Conservation (phyloP, 2,113 vertebrate species). For the Crotalus tigris region DNA sequence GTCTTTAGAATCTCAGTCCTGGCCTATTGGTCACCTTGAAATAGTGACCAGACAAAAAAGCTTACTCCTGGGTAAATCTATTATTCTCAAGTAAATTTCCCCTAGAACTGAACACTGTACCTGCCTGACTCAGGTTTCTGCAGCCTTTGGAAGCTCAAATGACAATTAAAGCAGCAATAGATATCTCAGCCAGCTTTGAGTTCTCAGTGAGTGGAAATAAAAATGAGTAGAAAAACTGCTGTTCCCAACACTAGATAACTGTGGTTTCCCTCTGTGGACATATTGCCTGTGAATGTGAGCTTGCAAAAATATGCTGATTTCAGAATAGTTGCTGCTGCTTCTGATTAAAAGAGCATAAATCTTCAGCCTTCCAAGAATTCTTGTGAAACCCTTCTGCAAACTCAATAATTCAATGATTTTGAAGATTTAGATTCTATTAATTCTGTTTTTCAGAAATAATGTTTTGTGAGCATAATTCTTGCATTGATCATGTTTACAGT, state of each 20-base stretch:
- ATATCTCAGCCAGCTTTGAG: not conserved
- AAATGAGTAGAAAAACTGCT: not conserved
- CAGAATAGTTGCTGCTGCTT: not conserved
- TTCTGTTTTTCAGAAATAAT: not conserved
- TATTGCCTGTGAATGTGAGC: not conserved
- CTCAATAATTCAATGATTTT: not conserved
- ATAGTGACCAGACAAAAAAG: not conserved
- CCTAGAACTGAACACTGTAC: not conserved
- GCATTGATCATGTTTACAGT: not conserved
- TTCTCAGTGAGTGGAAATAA: not conserved
- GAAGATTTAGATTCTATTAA: no score
- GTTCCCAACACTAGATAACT: not conserved
- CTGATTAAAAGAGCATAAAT: not conserved
- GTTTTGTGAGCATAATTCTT: not conserved
- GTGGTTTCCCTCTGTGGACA: not conserved
- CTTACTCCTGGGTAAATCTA: not conserved
- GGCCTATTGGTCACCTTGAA: not conserved
- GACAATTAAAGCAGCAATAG: not conserved
- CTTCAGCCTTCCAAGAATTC: not conserved
- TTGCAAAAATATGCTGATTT: not conserved
- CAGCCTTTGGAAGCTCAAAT: not conserved
- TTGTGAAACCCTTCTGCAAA: not conserved
- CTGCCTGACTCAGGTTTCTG: not conserved
- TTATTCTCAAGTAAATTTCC: not conserved
- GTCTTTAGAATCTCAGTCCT: not conserved